Evolutionary conservation across 2,113 vertebrate genomes (phyloP), one percentile per base, ranked within the genome.

Genomic region (Mesitornis unicolor): DNA sequence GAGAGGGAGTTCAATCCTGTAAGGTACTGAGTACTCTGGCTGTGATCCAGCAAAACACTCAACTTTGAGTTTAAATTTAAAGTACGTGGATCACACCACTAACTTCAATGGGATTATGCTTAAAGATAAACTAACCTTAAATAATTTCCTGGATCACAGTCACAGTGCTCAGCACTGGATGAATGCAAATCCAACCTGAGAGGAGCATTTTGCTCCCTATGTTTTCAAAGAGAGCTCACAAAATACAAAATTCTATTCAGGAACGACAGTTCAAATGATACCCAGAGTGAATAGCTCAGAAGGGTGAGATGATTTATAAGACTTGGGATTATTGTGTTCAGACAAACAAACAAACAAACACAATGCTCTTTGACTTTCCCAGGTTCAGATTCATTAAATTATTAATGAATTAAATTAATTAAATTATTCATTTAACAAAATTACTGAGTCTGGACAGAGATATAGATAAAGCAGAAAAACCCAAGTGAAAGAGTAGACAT

Each of bases 61-160:
- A 73, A 13, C 31, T 85, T 6, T 40, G 47, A 56, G 60, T 83
- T 91, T 88, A 84, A 89, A 75, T 75, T 93, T 82, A 90, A n/a
- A 91, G 74, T 63, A 77, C 56, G 42, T 29, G 67, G 78, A 85
- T 95, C 71, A 85, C 3, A 7, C 45, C 82, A 83, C 67, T 84
- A 50, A 77, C 38, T 96, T 96, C 89, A 93, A 54, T 77, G 33
- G 75, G 78, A 90, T 91, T 93, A 82, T 69, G 19, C 11, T 93
- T 95, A 91, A 95, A 91, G 70, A 89, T 61, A 94, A 95, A 88
- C 45, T 85, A 83, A 85, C 64, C 54, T 88, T 87, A 95, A 97
- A 90, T 90, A 68, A 67, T 91, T 74, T 93, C 16, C 38, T 91
- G 90, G 87, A 94, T 96, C 87, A 90, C 47, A 94, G 79, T 90